Conservation (phyloP, 2,797 vertebrate species). For the Meda fulgida region DNA sequence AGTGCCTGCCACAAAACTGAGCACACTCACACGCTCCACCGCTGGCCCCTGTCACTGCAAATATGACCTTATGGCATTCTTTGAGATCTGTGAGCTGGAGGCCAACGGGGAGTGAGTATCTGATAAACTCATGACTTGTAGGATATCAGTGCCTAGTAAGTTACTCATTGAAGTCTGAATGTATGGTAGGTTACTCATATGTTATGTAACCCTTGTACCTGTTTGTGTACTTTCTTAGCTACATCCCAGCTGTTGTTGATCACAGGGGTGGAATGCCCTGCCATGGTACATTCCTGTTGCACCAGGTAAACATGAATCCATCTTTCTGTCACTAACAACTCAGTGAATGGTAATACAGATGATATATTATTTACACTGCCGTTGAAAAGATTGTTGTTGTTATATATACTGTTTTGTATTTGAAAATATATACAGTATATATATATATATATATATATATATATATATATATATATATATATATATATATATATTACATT, state of each 20-base stretch:
- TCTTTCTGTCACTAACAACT: background rate
- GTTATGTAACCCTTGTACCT: constrained; percentile 40
- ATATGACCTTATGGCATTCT: constrained; percentile 96
- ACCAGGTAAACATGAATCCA: constrained; percentile 85
- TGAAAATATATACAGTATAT: background rate
- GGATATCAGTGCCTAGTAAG: background rate
- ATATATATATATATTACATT: background rate
- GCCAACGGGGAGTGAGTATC: constrained; percentile 97
- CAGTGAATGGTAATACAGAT: background rate
- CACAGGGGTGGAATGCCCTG: constrained; percentile 95
- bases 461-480: too few relatives aligned
- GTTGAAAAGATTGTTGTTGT: background rate
- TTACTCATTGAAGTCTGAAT: constrained; percentile 3
- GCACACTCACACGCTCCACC: constrained; percentile 87
- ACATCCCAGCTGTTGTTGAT: constrained; percentile 96
- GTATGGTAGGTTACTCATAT: constrained; percentile 25
- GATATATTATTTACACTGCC: background rate
- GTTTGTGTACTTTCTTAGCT: constrained; percentile 75
- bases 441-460: too few relatives aligned
- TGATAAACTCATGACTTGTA: constrained; percentile 12
- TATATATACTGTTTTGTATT: background rate
- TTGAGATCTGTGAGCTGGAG: constrained; percentile 98
- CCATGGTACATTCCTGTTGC: constrained; percentile 93
- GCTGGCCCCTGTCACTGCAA: constrained; percentile 95
- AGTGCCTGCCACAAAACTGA: constrained; percentile 98